phyloP scores from a whole-genome alignment of 1,140 invertebrate species.

The Thrips palmi region DNA sequence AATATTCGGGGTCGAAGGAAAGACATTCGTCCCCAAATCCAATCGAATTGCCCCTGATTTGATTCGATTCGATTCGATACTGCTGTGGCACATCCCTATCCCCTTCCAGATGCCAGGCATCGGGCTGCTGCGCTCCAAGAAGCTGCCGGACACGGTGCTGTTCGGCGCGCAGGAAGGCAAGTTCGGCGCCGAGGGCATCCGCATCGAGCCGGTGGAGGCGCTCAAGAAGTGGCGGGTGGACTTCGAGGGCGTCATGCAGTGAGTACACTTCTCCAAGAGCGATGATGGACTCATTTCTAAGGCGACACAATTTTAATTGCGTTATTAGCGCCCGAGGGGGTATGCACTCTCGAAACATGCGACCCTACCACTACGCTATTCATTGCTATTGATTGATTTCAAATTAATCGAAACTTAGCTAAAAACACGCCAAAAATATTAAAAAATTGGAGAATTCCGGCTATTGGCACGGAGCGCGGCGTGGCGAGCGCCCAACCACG shows the following conservation, averaged over 20 bases:
- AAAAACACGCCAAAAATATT: too few species aligned
- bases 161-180: slow-evolving; percentile 30
- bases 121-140: slow-evolving; percentile 39
- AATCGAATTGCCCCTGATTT: slow-evolving; percentile 15
- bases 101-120: slow-evolving; percentile 31
- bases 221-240: slow-evolving; percentile 53
- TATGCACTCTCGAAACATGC: slow-evolving; percentile 22
- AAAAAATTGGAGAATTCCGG: too few species aligned
- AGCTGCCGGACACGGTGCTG: slow-evolving; percentile 41
- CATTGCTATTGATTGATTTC: too few species aligned
- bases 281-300: too few species aligned
- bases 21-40: too few species aligned
- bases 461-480: too few species aligned
- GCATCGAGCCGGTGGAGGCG: slow-evolving; percentile 33
- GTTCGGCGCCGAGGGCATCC: slow-evolving; percentile 43
- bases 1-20: too few species aligned
- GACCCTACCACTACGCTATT: too few species aligned
- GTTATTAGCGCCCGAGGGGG: slow-evolving; percentile 42
- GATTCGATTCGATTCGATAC: slow-evolving; percentile 13
- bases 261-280: too few species aligned
- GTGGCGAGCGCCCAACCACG: background rate
- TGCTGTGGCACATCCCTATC: slow-evolving; percentile 26
- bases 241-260: too few species aligned
- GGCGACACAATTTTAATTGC: too few species aligned
- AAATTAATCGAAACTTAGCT: too few species aligned